Evolutionary conservation across 1,140 invertebrate genomes (phyloP), one percentile per base, ranked within the genome.

Genomic region (Drosophila suzukii): DNA sequence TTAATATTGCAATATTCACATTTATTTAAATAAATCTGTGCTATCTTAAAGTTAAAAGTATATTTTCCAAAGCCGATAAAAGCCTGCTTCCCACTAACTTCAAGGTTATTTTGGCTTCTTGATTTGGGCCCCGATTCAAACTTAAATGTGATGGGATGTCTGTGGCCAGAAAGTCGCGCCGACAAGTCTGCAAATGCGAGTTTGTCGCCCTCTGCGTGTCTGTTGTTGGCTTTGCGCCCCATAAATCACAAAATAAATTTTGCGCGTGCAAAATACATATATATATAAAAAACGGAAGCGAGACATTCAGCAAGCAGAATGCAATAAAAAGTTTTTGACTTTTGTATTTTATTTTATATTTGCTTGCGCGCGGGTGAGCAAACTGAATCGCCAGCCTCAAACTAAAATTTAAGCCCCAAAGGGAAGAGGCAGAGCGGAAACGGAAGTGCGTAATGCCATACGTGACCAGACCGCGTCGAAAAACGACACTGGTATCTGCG

Each of bases 401-500:
- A 15, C 27, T 1, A 24, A 49, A 10, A 32, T 1, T 8, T 2
- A 20, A 44, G 5, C 6, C 36, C 54, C 20, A 43, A 36, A 53
- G 51, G 38, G 66, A 46, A 2, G 53, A 73, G 49, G 68, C 51
- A 30, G 44, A 60, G 12, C 83, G 79, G 83, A 88, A 88, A 83
- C 83, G 83, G 83, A 88, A 89, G 79, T 83, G 79, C 84, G 84
- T 88, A 89, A 83, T 83, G 63, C 83, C 80, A 89, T 88, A 88
- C 80, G 84, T 83, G 83, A 60, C 78, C 60, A 38, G 70, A 41
- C 30, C 54, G 17, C n/a, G n/a, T 44, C 27, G 61, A 46, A 34
- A 49, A 43, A 54, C 41, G 15, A 56, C 62, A 47, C 56, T 47
- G 27, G 60, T 44, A 47, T 63, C 56, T 67, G 66, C 41, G 47